A percentile compares a stretch with the other conserved stretches of the same genome.
phyloP scores from a whole-genome alignment of 2,888 invertebrate species.

The Mechanitis messenoides region DNA sequence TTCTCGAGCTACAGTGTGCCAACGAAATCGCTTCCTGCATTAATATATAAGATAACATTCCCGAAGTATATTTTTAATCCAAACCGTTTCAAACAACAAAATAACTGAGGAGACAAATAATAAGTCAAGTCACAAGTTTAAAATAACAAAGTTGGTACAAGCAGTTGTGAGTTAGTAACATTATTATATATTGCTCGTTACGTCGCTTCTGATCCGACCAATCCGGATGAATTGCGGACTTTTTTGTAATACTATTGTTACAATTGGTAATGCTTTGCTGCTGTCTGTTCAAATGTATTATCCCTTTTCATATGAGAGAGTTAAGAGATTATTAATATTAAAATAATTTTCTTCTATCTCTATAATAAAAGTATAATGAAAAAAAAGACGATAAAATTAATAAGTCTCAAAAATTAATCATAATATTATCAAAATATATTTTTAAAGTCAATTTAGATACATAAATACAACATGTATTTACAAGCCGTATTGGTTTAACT shows the following conservation, averaged over 20 bases:
- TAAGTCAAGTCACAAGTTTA: constrained; percentile 36
- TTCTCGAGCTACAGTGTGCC: no score
- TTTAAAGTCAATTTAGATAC: no score
- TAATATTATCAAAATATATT: no score
- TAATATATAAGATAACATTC: no score
- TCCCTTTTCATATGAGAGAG: no score
- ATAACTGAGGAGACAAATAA: constrained; percentile 7
- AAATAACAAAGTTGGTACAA: constrained; percentile 52
- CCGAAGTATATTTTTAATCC: not conserved
- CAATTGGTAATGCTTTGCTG: not conserved
- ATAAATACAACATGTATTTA: no score
- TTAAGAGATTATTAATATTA: constrained; percentile 7
- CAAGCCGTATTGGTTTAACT: no score
- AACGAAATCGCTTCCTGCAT: no score
- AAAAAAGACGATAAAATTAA: no score
- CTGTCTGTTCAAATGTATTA: constrained; percentile 9
- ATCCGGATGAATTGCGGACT: constrained; percentile 29
- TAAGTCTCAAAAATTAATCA: no score
- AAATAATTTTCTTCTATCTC: no score
- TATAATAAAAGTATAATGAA: no score
- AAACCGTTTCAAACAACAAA: constrained; percentile 4
- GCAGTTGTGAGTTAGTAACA: constrained; percentile 46
- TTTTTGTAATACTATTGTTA: constrained; percentile 21
- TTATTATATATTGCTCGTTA: constrained; percentile 36
- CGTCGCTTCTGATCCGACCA: constrained; percentile 28